These are phyloP conservation scores for Orientallactaga bullata DNA, from an alignment of 2,113 vertebrate species.

Conservation along the genomic window DNA sequence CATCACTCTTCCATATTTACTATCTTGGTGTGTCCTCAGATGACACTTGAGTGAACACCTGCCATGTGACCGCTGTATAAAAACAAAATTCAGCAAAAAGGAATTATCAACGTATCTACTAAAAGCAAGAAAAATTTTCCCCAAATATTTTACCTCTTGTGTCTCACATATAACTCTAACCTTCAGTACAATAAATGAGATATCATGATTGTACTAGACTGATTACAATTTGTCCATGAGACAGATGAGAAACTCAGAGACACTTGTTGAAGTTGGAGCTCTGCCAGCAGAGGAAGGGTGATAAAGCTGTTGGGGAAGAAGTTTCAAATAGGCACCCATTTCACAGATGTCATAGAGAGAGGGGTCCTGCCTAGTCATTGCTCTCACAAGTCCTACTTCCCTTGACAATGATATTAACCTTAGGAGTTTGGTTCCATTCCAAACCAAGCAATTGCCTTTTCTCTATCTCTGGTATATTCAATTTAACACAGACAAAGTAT, in stretches of 20 bases:
- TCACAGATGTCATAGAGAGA: constrained; percentile 69
- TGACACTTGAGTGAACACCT: neutral
- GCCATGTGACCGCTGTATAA: neutral
- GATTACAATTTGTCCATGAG: constrained; percentile 3
- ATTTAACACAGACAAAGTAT: constrained; percentile 75
- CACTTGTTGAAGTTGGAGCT: neutral
- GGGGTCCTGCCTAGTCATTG: constrained; percentile 60
- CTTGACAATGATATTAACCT: constrained; percentile 81
- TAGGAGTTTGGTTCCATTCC: constrained; percentile 65
- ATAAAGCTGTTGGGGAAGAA: neutral
- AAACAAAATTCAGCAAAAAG: neutral
- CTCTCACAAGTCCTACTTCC: constrained; percentile 73
- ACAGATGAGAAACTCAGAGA: neutral
- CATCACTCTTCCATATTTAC: neutral
- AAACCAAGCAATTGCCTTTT: constrained; percentile 77
- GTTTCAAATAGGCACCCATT: constrained; percentile 71
- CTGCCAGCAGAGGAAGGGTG: neutral
- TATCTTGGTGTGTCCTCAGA: neutral
- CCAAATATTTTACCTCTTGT: neutral
- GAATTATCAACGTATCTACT: neutral
- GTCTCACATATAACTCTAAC: neutral
- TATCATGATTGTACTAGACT: neutral
- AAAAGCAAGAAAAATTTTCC: neutral
- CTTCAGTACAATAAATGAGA: neutral
- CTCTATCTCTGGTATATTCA: constrained; percentile 70